These are phyloP conservation scores for Drosophila neonasuta DNA, from an alignment of 2,888 invertebrate genomes.

Conservation along the genomic window DNA sequence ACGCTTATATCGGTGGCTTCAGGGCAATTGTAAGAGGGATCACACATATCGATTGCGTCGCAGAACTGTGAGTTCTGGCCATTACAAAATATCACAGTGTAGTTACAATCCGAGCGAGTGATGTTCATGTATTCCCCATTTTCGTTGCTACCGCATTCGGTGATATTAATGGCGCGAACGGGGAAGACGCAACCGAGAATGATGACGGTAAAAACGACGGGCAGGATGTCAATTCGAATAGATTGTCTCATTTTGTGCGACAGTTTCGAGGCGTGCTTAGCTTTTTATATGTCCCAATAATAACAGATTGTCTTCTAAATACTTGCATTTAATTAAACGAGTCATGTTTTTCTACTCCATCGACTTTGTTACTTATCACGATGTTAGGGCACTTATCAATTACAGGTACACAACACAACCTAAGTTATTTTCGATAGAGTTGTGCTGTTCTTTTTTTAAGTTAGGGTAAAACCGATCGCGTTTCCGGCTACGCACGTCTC, in stretches of 20 bases:
- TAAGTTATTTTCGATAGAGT: conserved; percentile 25
- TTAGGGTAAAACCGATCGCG: conserved; percentile 24
- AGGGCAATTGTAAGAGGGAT: conserved; percentile 23
- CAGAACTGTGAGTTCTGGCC: conserved; percentile 50
- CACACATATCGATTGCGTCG: conserved; percentile 7
- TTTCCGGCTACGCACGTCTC: conserved; percentile 47
- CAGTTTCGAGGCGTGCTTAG: conserved; percentile 37
- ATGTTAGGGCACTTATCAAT: conserved; percentile 54
- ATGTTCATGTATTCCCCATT: conserved; percentile 29
- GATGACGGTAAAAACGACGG: conserved; percentile 21
- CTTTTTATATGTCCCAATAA: conserved; percentile 60
- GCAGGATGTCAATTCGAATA: conserved; percentile 37
- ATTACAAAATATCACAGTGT: conserved; percentile 51
- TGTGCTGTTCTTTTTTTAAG: neutral
- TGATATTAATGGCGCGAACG: conserved; percentile 27
- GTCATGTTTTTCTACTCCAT: conserved; percentile 43
- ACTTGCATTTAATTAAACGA: conserved; percentile 68
- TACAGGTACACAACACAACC: conserved; percentile 32
- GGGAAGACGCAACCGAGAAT: conserved; percentile 11
- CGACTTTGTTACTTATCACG: conserved; percentile 49
- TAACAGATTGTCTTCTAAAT: conserved; percentile 41
- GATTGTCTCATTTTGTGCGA: conserved; percentile 60
- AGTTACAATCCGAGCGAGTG: conserved; percentile 39
- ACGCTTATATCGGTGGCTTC: neutral
- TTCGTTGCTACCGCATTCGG: conserved; percentile 35